Evolutionary conservation across 1,140 invertebrate genomes (phyloP), one percentile per base, ranked within the genome.

Genomic region (Bombus confusus): DNA sequence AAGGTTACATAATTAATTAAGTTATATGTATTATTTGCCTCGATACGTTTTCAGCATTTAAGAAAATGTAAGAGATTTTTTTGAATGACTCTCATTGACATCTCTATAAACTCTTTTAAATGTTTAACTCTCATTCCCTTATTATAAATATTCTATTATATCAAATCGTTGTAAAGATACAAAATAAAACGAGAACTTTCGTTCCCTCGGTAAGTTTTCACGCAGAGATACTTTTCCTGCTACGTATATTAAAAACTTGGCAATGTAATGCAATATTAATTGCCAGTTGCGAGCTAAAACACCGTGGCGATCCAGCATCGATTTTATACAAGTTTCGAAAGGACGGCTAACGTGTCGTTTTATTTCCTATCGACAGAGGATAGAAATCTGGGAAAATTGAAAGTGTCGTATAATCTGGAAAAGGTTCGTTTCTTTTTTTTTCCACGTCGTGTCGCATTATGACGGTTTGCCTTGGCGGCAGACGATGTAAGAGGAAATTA

Each of bases 301-400:
- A 3, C 22, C 9, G 64, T 41, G 25, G 28, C 10, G 3, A 41
- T 0, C 31, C 12, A 47, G 43, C 13, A 41, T 47, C 25, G 39
- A 47, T 62, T 75, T 82, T 47, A 82, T 66, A 10, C 22, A 47
- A 82, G 10, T 76, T 66, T 82, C 41, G 25, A 66, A 39, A 66
- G 59, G 4, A 22, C n/a, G 64, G 64, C 37, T 47, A 47, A 37
- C 25, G 10, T 25, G 25, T 9, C 34, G 31, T 22, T 22, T 62
- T 28, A 52, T 41, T 77, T 68, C 77, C 41, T n/a, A 47, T 68
- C 25, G 28, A 10, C 31, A 0, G 2, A 15, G 31, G 59, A 28
- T 28, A 10, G 57, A 28, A 52, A 43, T 52, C 28, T 28, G 15
- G 2, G 47, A n/a, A n/a, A 47, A n/a, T 15, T 41, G 59, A 47